These are phyloP conservation scores for human DNA, from an alignment of 2,113 vertebrate species.

Conservation along the genomic window GRCh38 chr13:44931001-44931500, in stretches of 20 bases:
- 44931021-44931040: neutral
- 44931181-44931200: neutral
- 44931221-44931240: neutral
- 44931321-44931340: neutral
- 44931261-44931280: neutral
- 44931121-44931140: neutral
- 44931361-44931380: neutral
- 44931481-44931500: neutral
- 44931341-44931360: neutral
- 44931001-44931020: neutral
- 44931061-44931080: neutral
- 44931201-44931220: neutral
- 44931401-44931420: neutral
- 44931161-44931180: neutral
- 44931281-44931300: neutral
- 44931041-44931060: constrained; percentile 9
- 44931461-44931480: neutral
- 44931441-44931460: neutral
- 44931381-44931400: neutral
- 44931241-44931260: neutral
- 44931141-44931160: neutral
- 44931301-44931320: neutral
- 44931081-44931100: neutral
- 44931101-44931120: neutral
- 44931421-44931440: neutral